phyloP scores from a whole-genome alignment of 2,888 invertebrate genomes.

The Pachycephus smyrnensis region DNA sequence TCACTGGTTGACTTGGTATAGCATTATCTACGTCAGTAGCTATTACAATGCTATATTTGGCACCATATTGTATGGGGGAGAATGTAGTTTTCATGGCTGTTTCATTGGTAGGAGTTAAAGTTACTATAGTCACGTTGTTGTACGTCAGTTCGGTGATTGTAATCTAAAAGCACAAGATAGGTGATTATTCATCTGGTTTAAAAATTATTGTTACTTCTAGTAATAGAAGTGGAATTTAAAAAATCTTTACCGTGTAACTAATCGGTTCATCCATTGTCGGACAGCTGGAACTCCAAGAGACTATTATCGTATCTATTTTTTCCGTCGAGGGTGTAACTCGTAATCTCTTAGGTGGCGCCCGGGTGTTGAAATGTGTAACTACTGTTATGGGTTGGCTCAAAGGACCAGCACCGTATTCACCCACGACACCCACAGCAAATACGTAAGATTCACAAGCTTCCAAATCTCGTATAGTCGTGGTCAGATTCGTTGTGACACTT shows the following conservation, averaged over 20 bases:
- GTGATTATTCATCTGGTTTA: conserved; percentile 14
- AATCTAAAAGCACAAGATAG: conserved; percentile 64
- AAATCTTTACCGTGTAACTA: conserved; percentile 72
- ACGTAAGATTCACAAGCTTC: conserved; percentile 81
- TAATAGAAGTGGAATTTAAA: background rate
- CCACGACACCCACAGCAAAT: conserved; percentile 77
- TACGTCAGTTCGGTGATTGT: conserved; percentile 68
- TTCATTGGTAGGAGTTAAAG: conserved; percentile 68
- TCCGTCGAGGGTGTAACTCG: conserved; percentile 65
- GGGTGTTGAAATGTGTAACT: conserved; percentile 73
- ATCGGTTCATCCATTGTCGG: conserved; percentile 67
- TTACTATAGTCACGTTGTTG: conserved; percentile 67
- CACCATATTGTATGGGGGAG: conserved; percentile 70
- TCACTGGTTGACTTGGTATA: conserved; percentile 67
- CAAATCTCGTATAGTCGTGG: conserved; percentile 72
- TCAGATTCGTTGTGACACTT: conserved; percentile 69
- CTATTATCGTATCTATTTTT: conserved; percentile 69
- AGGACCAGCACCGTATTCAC: conserved; percentile 77
- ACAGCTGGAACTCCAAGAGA: conserved; percentile 82
- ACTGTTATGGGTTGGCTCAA: conserved; percentile 70
- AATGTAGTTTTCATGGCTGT: conserved; percentile 70
- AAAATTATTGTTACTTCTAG: background rate
- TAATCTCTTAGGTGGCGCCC: conserved; percentile 79
- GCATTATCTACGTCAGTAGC: conserved; percentile 68
- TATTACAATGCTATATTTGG: conserved; percentile 70